Conservation (phyloP, 2,797 vertebrate genomes). For the Sebastes diaconus region DNA sequence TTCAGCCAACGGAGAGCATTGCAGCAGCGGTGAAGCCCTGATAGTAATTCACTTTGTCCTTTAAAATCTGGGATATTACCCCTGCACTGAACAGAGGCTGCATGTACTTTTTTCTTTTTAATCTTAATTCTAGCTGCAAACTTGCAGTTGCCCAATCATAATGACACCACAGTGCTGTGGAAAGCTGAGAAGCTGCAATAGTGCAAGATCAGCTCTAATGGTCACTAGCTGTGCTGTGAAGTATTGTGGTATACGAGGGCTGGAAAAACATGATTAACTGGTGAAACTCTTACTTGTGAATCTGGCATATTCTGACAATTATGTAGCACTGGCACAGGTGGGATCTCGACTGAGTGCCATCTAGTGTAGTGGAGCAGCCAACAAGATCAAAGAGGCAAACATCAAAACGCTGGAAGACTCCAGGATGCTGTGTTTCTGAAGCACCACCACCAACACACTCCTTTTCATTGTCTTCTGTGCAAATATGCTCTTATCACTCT, state of each 20-base stretch:
- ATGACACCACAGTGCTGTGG: background rate
- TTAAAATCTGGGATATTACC: background rate
- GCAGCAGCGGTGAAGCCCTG: background rate
- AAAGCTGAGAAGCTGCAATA: background rate
- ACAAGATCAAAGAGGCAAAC: conserved; percentile 59
- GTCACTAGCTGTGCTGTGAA: background rate
- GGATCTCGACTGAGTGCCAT: conserved; percentile 38
- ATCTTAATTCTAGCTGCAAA: background rate
- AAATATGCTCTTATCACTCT: background rate
- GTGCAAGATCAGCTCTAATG: background rate
- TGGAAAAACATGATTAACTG: conserved; percentile 3
- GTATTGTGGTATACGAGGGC: background rate
- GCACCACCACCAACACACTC: background rate
- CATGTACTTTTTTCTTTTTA: background rate
- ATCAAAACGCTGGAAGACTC: conserved; percentile 46
- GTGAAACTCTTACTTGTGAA: conserved; percentile 28
- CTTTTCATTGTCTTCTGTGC: conserved; percentile 43
- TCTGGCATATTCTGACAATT: conserved; percentile 39
- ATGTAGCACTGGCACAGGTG: conserved; percentile 43
- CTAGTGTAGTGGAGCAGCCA: conserved; percentile 53
- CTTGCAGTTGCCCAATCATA: background rate
- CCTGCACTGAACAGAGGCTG: background rate
- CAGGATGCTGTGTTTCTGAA: conserved; percentile 25
- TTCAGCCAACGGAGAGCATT: background rate
- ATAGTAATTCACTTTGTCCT: background rate